Evolutionary conservation across 2,888 invertebrate genomes (phyloP).

Genomic region (Diabrotica balteata): DNA sequence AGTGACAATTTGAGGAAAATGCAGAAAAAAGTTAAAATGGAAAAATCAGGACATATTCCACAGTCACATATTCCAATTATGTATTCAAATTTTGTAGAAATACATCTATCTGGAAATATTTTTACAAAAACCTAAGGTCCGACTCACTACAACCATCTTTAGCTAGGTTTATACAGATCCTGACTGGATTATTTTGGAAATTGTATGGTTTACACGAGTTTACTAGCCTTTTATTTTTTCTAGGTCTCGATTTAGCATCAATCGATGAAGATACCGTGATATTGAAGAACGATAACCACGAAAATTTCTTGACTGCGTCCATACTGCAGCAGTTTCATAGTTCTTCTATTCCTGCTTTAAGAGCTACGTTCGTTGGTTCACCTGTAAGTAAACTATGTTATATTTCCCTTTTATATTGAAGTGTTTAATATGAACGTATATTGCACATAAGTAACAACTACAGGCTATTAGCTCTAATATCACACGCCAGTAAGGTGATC

Average conservation of each 20-base stretch:
- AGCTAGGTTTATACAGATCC: too few relatives aligned
- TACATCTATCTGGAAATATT: too few relatives aligned
- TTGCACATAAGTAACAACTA: too few relatives aligned
- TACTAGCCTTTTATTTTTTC: not conserved
- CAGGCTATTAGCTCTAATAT: too few relatives aligned
- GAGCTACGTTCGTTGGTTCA: slow-evolving; percentile 55
- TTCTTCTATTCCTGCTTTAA: slow-evolving; percentile 47
- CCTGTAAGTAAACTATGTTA: slow-evolving; percentile 45
- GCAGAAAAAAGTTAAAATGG: too few relatives aligned
- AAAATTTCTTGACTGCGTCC: slow-evolving; percentile 55
- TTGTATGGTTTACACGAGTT: not conserved
- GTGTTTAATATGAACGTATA: not conserved
- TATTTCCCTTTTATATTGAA: slow-evolving; percentile 3
- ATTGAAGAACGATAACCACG: slow-evolving; percentile 55
- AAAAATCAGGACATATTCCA: too few relatives aligned
- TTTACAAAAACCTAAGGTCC: too few relatives aligned
- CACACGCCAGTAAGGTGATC: too few relatives aligned
- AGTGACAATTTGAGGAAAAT: too few relatives aligned
- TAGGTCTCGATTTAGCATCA: slow-evolving; percentile 52
- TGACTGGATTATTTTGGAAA: not conserved
- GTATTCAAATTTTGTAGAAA: too few relatives aligned
- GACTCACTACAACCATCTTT: too few relatives aligned
- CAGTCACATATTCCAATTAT: too few relatives aligned
- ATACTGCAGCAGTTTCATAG: slow-evolving; percentile 58
- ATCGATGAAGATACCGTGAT: slow-evolving; percentile 50